Evolutionary conservation across 1,140 invertebrate genomes (phyloP), one percentile per base, ranked within the genome.

Genomic region (Drosophila quadrilineata): DNA sequence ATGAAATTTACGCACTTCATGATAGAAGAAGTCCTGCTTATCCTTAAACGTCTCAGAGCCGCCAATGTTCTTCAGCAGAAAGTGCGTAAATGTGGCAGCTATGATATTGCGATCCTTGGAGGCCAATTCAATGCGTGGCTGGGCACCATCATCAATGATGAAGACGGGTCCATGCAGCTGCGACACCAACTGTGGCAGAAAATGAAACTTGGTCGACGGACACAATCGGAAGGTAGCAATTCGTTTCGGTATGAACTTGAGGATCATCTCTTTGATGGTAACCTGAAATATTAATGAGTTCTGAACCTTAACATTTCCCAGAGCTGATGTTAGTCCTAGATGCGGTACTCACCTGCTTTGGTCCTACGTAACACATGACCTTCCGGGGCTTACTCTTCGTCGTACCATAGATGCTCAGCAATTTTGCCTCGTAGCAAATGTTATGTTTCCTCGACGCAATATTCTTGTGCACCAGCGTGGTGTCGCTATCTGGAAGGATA

Each of bases 21-120:
- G 96, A 90, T 98, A 97, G 90, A 98, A 98, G 90, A 97, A 98
- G 77, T 97, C 95, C 90, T 97, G 96, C 88, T 98, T 98, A 88
- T 98, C 97, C 90, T 97, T 96, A 86, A 98, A 98, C 19, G 96
- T 97, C 91, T 98, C 97, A 17, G 96, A 97, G 3, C 97, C 97
- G 41, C 97, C 97, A 84, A 98, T 98, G 91, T 98, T 98, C 91
- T 97, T 97, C n/a, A 98, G 90, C 33, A 98, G 92, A 89, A 97
- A 97, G 80, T 97, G 94, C 0, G 96, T 96, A 90, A 98, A 98
- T 3, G 96, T 96, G 33, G 97, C 97, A 2, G 96, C 96, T 60
- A 98, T 96, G 14, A 98, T 94, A 90, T 97, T 96, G 2, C 96
- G 92, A 89, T 98, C 95, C 63, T 94, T 93, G 6, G 95, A 94